Evolutionary conservation across 2,888 invertebrate species (phyloP), one percentile per base, ranked within the genome.

Genomic region (Lithophane semibrunnea): DNA sequence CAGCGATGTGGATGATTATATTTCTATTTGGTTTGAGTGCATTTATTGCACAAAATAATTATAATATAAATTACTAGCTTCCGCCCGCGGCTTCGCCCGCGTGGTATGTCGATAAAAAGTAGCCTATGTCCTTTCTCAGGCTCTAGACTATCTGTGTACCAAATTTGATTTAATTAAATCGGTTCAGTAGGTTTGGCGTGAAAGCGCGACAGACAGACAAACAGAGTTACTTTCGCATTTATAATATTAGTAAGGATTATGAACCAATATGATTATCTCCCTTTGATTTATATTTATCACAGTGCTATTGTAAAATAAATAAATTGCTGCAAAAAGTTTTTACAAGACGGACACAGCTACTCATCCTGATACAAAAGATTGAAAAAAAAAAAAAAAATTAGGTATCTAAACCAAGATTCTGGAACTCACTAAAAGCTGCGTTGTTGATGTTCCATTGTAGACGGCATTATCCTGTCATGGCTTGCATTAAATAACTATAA

Each of bases 401-500:
- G 3, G 24, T 21, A 58, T 54, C n/a, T 37, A 18, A 47, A 47
- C 10, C 2, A 24, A 65, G 24, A 65, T 16, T 44, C 18, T 66
- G 13, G 7, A 66, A 44, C 44, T 42, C 9, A n/a, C 54, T 70
- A 47, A 70, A 69, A 79, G 52, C 24, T 47, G 24, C 13, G 24
- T 54, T 61, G 61, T 69, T 21, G 58, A 44, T 52, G 60, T 69
- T 77, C 37, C 37, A 49, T 70, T 79, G 61, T 77, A 13, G 37
- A 54, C 24, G 24, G 16, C 44, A 13, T 79, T 72, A 79, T 71
- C 54, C 54, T 54, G 18, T 24, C 63, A 70, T 63, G 21, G 61
- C 49, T 77, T 56, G 49, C 63, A 49, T 79, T 71, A 72, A 79
- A 77, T 54, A 70, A 79, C 47, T 79, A 18, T 77, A 56, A 49